A percentile compares a stretch with the other conserved stretches of the same genome.
These are phyloP conservation scores for Poeciliopsis turrubarensis DNA, from an alignment of 2,113 vertebrate genomes.

Conservation along the genomic window DNA sequence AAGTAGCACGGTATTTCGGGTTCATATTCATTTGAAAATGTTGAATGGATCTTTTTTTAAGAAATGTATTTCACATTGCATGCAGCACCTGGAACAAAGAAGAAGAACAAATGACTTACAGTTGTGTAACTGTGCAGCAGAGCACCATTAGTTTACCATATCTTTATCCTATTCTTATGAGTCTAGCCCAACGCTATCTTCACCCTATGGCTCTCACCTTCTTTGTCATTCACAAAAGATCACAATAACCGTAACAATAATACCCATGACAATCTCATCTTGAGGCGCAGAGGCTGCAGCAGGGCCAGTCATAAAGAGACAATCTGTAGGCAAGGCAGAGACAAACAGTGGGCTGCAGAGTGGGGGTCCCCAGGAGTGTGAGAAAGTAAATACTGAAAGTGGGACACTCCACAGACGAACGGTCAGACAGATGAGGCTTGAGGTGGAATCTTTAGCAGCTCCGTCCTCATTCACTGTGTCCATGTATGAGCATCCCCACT, in stretches of 20 bases:
- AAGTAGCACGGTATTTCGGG: not conserved
- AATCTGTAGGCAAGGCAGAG: constrained; percentile 47
- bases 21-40: constrained; percentile 1
- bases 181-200: constrained; percentile 27
- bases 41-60: not conserved
- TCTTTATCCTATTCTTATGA: constrained; percentile 29
- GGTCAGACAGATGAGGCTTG: constrained; percentile 17
- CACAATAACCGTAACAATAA: constrained; percentile 70
- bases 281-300: constrained; percentile 40
- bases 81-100: not conserved
- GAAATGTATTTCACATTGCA: not conserved
- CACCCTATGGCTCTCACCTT: constrained; percentile 46
- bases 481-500: constrained; percentile 27
- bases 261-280: constrained; percentile 75
- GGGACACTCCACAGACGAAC: constrained; percentile 33
- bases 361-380: constrained; percentile 56
- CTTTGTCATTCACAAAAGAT: constrained; percentile 65
- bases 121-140: constrained; percentile 19
- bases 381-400: constrained; percentile 72
- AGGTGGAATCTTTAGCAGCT: constrained; percentile 32
- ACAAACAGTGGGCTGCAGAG: constrained; percentile 57
- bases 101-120: constrained; percentile 6
- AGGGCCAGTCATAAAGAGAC: constrained; percentile 55
- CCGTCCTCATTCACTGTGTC: constrained; percentile 38
- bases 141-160: constrained; percentile 48